Conservation (phyloP, 2,888 invertebrate genomes). For the Hecatera dysodea region DNA sequence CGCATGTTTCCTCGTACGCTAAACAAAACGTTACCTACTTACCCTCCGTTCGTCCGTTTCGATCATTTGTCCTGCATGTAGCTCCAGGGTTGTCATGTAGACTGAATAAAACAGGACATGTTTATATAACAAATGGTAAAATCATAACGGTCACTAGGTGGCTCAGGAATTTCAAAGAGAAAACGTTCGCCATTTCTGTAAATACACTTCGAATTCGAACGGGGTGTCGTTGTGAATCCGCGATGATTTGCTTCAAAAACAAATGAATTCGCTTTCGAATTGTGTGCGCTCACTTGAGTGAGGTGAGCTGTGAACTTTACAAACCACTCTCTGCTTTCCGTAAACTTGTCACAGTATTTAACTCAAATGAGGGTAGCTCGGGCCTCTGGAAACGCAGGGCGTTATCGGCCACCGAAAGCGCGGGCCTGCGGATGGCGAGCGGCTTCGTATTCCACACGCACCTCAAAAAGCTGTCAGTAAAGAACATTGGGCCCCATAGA, state of each 20-base stretch:
- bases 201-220: constrained; percentile 19
- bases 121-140: constrained; percentile 19
- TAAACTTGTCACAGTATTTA: no score
- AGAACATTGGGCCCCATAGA: no score
- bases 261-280: constrained; percentile 29
- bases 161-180: constrained; percentile 17
- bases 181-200: neutral
- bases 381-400: no score
- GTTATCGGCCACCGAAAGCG: no score
- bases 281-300: constrained; percentile 6
- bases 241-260: constrained; percentile 22
- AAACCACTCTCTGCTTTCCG: no score
- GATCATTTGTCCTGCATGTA: constrained; percentile 39
- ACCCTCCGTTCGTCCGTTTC: constrained; percentile 33
- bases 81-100: constrained; percentile 23
- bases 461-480: no score
- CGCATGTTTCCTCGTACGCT: constrained; percentile 35
- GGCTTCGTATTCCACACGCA: no score
- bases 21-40: constrained; percentile 47
- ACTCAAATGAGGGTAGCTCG: no score
- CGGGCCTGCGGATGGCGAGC: no score
- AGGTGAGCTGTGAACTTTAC: no score
- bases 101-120: constrained; percentile 31
- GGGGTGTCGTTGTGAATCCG: neutral
- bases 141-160: constrained; percentile 20